phyloP scores from a whole-genome alignment of 2,113 vertebrate species.

The Larimichthys crocea region DNA sequence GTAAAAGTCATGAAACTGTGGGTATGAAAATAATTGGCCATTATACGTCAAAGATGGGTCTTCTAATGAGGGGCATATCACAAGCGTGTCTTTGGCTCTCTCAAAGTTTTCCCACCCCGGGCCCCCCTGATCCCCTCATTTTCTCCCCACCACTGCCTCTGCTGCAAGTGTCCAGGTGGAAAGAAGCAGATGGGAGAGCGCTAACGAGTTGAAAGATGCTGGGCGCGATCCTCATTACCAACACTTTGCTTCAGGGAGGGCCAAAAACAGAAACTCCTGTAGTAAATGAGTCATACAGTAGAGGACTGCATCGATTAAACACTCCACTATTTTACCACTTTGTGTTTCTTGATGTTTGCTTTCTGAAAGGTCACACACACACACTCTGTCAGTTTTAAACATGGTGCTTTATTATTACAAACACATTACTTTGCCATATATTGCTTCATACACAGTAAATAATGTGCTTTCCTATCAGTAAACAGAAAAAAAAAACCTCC shows the following conservation, averaged over 20 bases:
- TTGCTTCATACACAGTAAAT: constrained; percentile 76
- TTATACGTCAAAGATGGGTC: constrained; percentile 29
- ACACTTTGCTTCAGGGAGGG: constrained; percentile 57
- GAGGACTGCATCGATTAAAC: constrained; percentile 33
- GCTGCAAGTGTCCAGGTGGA: constrained; percentile 71
- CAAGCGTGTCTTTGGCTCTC: constrained; percentile 14
- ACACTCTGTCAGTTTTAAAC: constrained; percentile 40
- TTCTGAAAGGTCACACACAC: neutral
- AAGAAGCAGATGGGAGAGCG: constrained; percentile 74
- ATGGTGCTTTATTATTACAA: constrained; percentile 80
- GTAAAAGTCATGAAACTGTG: constrained; percentile 29
- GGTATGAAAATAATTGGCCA: constrained; percentile 45
- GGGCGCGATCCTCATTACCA: constrained; percentile 61
- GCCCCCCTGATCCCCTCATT: constrained; percentile 36
- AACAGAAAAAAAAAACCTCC: constrained; percentile 36
- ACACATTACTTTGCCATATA: constrained; percentile 72
- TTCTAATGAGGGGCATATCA: constrained; percentile 48
- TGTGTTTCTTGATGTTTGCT: neutral
- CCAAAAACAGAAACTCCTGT: constrained; percentile 61
- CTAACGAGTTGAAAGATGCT: constrained; percentile 63
- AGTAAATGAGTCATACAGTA: constrained; percentile 36
- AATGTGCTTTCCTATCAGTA: constrained; percentile 59
- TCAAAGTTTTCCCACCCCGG: constrained; percentile 35
- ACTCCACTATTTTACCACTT: constrained; percentile 8
- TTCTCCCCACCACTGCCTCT: constrained; percentile 26